Base-by-base conservation (phyloP, 2,797 vertebrate species). In the Gallirallus australis region DNA sequence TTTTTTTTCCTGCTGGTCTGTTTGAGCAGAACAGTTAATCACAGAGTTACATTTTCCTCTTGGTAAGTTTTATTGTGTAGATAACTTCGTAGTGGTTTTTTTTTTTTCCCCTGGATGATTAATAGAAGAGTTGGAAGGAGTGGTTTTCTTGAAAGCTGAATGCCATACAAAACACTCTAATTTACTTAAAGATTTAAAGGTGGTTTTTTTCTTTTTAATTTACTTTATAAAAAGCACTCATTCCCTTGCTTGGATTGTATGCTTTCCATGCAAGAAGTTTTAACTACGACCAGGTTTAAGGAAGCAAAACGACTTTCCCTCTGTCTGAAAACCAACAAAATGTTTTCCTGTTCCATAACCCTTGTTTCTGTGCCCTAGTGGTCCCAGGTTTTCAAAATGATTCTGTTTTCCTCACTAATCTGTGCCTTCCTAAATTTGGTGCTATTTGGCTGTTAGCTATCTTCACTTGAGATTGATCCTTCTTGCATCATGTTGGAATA, bases 261-360 rank as follows among this genome's bases (percentile, higher is more conserved):
- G 37, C 45, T 60, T 2, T 87, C 11, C 11, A 9, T 85, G 11
- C 20, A 64, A 48, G 30, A 47, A 24, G 6, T 66, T 14, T 75
- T 81, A 78, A 50, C 28, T 80, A 45, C 28, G 13, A 52, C 24
- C 20, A 31, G 25, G 5, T 37, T 91, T 78, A 47, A 81, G 48
- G 39, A 66, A 52, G n/a, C 12, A 35, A 57, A 76, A 60, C 1
- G 1, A 82, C n/a, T 17, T 80, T 6, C 3, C 6, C 0, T 0
- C 42, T 72, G 54, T 40, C 17, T 0, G 4, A 24, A 47, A 60
- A 35, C 35, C 66, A 19, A 42, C 21, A 56, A 52, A 63, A 52
- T 47, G 2, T 3, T 47, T 79, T 35, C 7, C 5, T 3, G 63
- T 75, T 57, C 30, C 12, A 39, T 48, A 68, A 31, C 16, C 5